A percentile compares a stretch with the other conserved stretches of the same genome.
phyloP scores from a whole-genome alignment of 2,113 vertebrate genomes.

The Chamaetylas fuelleborni region DNA sequence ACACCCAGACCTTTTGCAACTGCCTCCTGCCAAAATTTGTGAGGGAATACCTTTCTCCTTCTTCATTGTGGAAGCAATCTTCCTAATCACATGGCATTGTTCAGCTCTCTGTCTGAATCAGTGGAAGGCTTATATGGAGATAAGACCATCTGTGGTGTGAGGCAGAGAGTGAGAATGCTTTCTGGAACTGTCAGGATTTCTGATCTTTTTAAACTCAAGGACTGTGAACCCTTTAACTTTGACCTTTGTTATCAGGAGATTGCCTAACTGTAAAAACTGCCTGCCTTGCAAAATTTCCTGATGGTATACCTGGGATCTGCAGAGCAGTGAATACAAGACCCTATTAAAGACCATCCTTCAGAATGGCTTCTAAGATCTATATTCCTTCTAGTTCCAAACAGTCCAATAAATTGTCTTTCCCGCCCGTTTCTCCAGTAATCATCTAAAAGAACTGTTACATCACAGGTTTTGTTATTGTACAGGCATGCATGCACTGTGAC shows the following conservation, averaged over 20 bases:
- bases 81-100: neutral
- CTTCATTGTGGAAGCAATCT: neutral
- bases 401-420: neutral
- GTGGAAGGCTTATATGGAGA: neutral
- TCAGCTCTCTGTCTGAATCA: neutral
- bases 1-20: neutral
- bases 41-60: neutral
- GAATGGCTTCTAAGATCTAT: neutral
- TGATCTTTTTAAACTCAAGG: neutral
- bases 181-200: constrained; percentile 7
- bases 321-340: neutral
- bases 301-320: neutral
- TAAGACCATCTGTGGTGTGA: constrained; percentile 8
- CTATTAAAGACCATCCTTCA: neutral
- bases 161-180: neutral
- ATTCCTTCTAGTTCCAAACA: neutral
- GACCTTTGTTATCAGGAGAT: neutral
- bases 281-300: neutral
- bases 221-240: neutral
- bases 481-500: neutral
- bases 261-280: neutral
- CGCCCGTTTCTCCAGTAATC: neutral
- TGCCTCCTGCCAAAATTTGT: neutral
- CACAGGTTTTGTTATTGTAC: neutral
- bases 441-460: neutral